Base-by-base conservation (phyloP, 2,113 vertebrate species). In the Petroica traversi region DNA sequence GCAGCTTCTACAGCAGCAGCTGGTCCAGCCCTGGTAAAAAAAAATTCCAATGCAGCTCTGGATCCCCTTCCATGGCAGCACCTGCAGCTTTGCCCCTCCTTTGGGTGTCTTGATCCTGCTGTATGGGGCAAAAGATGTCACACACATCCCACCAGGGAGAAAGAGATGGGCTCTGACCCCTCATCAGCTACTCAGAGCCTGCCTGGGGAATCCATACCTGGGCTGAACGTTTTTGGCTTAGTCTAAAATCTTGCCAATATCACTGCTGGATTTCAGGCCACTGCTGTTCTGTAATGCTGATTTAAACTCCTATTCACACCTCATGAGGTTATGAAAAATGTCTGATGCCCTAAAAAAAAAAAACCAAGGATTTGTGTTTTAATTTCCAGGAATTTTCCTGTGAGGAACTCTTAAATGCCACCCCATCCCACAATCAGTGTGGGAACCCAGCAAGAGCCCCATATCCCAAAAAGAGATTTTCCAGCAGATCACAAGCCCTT, bases 11-110 rank as follows among this genome's bases (percentile, higher is more conserved):
- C 58, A 78, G 57, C 29, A 62, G 19, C 36, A 31, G 7, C 28
- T 34, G 34, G 36, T 20, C 33, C 8, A 57, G 38, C 12, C 19
- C 23, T 25, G 41, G 7, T 12, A 0, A 17, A 16, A 31, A 52
- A n/a, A 24, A 75, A n/a, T 0, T 8, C 13, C 17, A 8, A 0
- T 14, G 11, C 33, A 34, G 1, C 2, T 3, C 28, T 34, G 40
- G 18, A 51, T 40, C 2, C 12, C 34, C 14, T 7, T 1, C 38
- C 52, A 19, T 2, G 3, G 19, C 54, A 80, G 58, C 17, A 2
- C 20, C 73, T 43, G 51, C 41, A 54, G 36, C 68, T 33, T 14
- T 36, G 10, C 33, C 36, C 31, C 36, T 61, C 10, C 1, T 63
- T 26, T 29, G 16, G n/a, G 41, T 34, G 17, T 2, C 55, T 36